These are phyloP conservation scores for Drosophila chauvacae DNA, from an alignment of 1,140 invertebrate species.

Conservation along the genomic window DNA sequence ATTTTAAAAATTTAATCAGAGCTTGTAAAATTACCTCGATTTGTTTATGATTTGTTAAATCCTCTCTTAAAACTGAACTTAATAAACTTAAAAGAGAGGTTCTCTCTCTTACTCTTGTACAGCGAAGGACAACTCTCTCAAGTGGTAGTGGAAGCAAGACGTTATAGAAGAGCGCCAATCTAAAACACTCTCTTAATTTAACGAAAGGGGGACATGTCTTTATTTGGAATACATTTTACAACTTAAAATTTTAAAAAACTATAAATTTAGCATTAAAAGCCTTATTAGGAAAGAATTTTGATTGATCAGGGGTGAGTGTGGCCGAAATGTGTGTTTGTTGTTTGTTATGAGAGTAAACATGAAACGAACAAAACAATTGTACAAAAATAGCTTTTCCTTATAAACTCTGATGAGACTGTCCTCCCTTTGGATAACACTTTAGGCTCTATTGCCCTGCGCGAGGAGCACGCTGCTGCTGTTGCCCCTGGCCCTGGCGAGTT, in stretches of 20 bases:
- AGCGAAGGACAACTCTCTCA: too few species aligned
- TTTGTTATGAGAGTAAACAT: neutral
- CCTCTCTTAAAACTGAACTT: neutral
- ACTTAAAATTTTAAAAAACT: neutral
- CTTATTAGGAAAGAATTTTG: neutral
- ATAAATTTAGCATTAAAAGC: neutral
- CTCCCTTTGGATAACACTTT: neutral
- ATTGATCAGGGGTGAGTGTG: neutral
- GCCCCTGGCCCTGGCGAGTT: constrained; percentile 3
- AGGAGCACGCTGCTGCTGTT: neutral
- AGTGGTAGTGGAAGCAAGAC: too few species aligned
- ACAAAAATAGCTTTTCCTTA: neutral
- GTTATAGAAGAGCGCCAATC: too few species aligned
- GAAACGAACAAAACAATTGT: neutral
- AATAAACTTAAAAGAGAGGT: neutral
- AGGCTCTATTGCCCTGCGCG: neutral
- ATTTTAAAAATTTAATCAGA: neutral
- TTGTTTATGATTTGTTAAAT: neutral
- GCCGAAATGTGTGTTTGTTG: neutral
- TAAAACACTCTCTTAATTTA: neutral
- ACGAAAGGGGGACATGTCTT: neutral
- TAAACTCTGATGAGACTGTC: neutral
- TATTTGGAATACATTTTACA: neutral
- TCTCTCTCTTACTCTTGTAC: too few species aligned
- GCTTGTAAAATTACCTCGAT: neutral